Percentiles rank a stretch among this genome's conserved stretches.
These are phyloP conservation scores for Aepyceros melampus DNA, from an alignment of 2,113 vertebrate genomes.

Conservation along the genomic window DNA sequence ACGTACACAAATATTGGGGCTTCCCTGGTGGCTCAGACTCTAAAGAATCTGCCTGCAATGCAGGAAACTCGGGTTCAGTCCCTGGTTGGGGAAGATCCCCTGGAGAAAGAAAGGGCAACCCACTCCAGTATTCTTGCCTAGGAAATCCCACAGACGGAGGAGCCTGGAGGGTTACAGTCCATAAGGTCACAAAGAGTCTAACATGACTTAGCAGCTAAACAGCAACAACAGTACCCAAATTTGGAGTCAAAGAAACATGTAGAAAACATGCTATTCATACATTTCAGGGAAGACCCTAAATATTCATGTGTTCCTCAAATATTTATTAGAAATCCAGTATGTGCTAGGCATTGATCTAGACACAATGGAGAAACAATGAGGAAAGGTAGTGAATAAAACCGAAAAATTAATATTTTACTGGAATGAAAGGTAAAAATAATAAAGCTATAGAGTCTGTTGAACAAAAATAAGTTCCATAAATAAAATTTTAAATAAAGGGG, in stretches of 20 bases:
- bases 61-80: neutral
- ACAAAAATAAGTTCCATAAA: neutral
- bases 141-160: neutral
- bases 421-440: neutral
- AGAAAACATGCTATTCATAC: neutral
- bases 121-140: neutral
- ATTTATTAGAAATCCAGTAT: neutral
- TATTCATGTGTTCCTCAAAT: neutral
- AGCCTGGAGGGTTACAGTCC: neutral
- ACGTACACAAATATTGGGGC: neutral
- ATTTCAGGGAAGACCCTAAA: neutral
- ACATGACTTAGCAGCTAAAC: neutral
- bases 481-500: neutral
- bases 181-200: neutral
- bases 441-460: neutral
- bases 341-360: neutral
- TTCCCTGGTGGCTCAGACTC: neutral
- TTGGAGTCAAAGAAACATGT: neutral
- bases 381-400: neutral
- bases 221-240: neutral
- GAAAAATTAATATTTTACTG: neutral
- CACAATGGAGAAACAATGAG: fast-evolving
- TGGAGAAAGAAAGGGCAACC: neutral
- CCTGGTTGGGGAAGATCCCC: neutral
- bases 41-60: neutral